These are phyloP conservation scores for Chymomyza procnemis DNA, from an alignment of 2,888 invertebrate genomes.

Conservation along the genomic window DNA sequence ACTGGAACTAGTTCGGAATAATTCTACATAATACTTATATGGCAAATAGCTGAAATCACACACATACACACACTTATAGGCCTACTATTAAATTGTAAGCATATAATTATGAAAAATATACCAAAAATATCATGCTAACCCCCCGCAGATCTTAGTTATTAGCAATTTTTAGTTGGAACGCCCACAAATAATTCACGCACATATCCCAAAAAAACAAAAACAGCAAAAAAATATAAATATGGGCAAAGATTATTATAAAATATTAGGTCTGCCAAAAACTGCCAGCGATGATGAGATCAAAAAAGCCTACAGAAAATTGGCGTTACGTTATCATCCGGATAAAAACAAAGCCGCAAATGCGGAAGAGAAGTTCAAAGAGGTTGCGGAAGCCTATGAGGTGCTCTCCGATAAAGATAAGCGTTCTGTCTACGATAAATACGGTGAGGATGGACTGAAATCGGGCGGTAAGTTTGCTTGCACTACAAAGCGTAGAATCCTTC, in stretches of 20 bases:
- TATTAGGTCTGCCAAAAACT: conserved; percentile 90
- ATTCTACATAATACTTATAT: conserved; percentile 30
- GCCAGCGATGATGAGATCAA: conserved; percentile 98
- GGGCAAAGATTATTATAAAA: conserved; percentile 99
- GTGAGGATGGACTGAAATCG: conserved; percentile 95
- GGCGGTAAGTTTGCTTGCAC: conserved; percentile 78
- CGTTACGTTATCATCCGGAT: conserved; percentile 98
- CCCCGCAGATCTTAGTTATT: conserved; percentile 36
- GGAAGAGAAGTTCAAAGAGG: conserved; percentile 96
- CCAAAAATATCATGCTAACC: neutral
- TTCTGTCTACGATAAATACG: conserved; percentile 95
- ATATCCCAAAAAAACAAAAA: conserved; percentile 14
- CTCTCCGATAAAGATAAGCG: conserved; percentile 97
- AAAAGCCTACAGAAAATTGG: conserved; percentile 97
- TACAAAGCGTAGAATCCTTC: too few relatives aligned
- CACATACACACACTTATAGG: too few relatives aligned
- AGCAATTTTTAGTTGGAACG: neutral
- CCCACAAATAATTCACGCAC: conserved; percentile 2
- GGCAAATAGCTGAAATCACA: conserved; percentile 34
- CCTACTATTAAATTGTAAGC: conserved; percentile 14
- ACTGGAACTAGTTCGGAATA: neutral
- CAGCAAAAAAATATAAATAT: conserved; percentile 79
- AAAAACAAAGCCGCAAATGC: conserved; percentile 97
- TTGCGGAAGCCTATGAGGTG: conserved; percentile 99
- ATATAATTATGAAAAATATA: neutral